phyloP scores from a whole-genome alignment of 64 coral and sea anemone species.

The Actinia equina region DNA sequence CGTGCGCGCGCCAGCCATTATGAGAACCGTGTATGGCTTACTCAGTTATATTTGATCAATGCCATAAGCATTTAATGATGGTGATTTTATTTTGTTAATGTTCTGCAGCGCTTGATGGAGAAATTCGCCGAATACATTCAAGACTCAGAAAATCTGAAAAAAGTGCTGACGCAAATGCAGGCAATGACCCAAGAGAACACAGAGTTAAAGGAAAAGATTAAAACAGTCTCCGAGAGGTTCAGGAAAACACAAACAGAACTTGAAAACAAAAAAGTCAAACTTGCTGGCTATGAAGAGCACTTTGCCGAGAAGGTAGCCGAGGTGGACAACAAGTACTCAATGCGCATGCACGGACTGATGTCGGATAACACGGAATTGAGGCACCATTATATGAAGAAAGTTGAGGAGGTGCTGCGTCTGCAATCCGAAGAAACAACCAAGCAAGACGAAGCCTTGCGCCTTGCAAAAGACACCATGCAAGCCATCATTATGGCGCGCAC shows the following conservation, averaged over 20 bases:
- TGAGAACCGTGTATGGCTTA: too few species aligned
- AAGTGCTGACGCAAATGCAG: slow-evolving; percentile 68
- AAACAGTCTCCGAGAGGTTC: slow-evolving; percentile 56
- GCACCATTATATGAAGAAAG: slow-evolving; percentile 84
- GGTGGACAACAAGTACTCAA: slow-evolving; percentile 89
- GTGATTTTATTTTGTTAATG: too few species aligned
- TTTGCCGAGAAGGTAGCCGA: slow-evolving; percentile 91
- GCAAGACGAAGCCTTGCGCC: slow-evolving; percentile 29
- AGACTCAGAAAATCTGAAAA: slow-evolving; percentile 81
- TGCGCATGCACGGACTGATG: slow-evolving; percentile 83
- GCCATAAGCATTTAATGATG: too few species aligned
- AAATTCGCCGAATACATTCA: slow-evolving; percentile 80
- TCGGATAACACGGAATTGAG: slow-evolving; percentile 78
- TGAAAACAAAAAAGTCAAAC: slow-evolving; percentile 80
- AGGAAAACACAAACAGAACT: slow-evolving; percentile 66
- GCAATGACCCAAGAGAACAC: slow-evolving; percentile 60
- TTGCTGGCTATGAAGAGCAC: slow-evolving; percentile 75
- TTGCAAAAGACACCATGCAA: slow-evolving; percentile 69
- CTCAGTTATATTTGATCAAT: too few species aligned
- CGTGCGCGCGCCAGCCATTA: too few species aligned
- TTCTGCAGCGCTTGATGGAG: slow-evolving; percentile 75
- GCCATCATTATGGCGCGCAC: slow-evolving; percentile 51
- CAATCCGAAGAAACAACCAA: slow-evolving; percentile 27
- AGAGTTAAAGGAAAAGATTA: slow-evolving; percentile 64
- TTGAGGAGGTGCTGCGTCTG: slow-evolving; percentile 70